A percentile compares a stretch with the other conserved stretches of the same genome.
Evolutionary conservation across 2,797 vertebrate genomes (phyloP).

Genomic region (Schizothorax lantsangensis): DNA sequence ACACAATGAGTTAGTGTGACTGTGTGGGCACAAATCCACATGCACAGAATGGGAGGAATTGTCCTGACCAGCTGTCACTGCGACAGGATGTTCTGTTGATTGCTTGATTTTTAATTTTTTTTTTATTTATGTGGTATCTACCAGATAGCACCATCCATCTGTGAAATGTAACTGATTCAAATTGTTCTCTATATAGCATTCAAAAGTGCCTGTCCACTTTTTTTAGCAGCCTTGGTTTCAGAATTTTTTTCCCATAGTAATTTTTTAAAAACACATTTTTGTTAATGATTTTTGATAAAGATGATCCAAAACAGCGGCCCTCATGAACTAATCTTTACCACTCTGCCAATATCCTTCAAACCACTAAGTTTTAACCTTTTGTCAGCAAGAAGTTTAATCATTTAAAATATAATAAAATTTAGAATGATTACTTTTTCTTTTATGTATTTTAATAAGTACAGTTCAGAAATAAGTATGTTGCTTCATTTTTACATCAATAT

Average conservation of each 20-base stretch:
- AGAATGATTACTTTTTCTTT: neutral
- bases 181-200: neutral
- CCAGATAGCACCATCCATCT: neutral
- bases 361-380: neutral
- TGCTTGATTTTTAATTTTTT: neutral
- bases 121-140: neutral
- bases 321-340: neutral
- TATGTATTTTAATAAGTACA: neutral
- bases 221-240: neutral
- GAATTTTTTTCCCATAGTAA: neutral
- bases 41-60: slow-evolving; percentile 12
- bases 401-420: neutral
- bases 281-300: neutral
- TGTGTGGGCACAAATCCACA: slow-evolving; percentile 12
- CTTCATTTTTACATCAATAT: too few relatives aligned
- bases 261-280: neutral
- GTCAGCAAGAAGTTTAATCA: neutral
- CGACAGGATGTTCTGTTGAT: slow-evolving; percentile 13
- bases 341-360: neutral
- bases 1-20: slow-evolving; percentile 1
- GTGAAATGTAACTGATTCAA: neutral
- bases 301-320: neutral
- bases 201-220: neutral
- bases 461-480: too few relatives aligned
- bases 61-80: slow-evolving; percentile 9